Base-by-base conservation (phyloP, 2,113 vertebrate species). In the Aramus guarauna region DNA sequence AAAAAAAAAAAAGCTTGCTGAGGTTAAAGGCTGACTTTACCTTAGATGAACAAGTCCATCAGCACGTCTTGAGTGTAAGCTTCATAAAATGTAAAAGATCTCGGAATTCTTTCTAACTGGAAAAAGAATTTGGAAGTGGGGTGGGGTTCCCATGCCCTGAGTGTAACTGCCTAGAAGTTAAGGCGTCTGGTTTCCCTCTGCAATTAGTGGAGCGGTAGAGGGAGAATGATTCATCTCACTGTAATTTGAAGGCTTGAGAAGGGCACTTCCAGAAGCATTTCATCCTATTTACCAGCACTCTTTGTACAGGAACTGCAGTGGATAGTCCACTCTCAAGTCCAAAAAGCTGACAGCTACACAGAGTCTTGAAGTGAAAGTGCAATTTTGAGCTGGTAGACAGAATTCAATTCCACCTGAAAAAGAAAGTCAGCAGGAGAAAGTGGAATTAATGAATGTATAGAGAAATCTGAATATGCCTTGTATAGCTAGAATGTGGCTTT, bases 131-230 rank as follows among this genome's bases (percentile, higher is more conserved):
- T 94, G 73, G 41, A 90, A 78, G 43, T 63, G 66, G 58, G 59
- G 62, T 84, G 64, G 80, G 9, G 80, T 94, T 92, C 39, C 52
- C 43, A 26, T 96, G 67, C 64, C 56, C 64, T 30, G 47, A 91
- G 20, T 88, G 32, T 79, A 48, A 64, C 66, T 96, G 94, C 78
- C 66, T 94, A 60, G 71, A 91, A 82, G 52, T 92, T 59, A 59
- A 90, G 62, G 83, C 76, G 89, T 94, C 89, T 96, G 86, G 56
- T 92, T 97, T 96, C 52, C 90, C 66, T 67, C 91, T 64, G 69
- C 89, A 94, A 63, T 92, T 96, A 91, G 73, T 68, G 69, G 36
- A 91, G 68, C 0, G 3, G 75, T 77, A 82, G 80, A 92, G 26
- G 68, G 76, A 81, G 69, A 91, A 68, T 92, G 91, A 96, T 89